These are phyloP conservation scores for Molossus molossus DNA, from an alignment of 2,797 vertebrate species.

Conservation along the genomic window DNA sequence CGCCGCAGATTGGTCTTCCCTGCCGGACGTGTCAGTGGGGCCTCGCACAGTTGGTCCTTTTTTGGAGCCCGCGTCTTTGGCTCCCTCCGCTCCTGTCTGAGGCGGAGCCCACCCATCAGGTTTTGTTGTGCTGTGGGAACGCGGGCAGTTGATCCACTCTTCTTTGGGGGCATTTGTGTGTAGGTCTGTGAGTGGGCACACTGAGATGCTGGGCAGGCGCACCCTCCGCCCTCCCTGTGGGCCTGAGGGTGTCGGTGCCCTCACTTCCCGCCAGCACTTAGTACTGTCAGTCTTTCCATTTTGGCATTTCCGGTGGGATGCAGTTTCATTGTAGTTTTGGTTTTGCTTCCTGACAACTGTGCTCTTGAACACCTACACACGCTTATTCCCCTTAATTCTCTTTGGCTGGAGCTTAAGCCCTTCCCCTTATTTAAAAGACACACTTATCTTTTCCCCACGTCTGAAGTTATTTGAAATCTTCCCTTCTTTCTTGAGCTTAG, in stretches of 20 bases:
- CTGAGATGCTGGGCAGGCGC: rapidly evolving
- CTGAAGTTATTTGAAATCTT: conserved; percentile 8
- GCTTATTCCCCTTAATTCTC: neutral
- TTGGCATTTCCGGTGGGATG: neutral
- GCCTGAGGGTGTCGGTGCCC: neutral
- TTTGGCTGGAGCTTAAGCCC: neutral
- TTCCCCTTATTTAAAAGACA: neutral
- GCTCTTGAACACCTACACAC: neutral
- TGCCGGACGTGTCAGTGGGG: neutral
- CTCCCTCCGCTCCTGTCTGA: neutral
- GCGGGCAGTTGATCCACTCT: rapidly evolving
- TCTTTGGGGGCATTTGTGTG: rapidly evolving
- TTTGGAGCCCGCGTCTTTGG: neutral
- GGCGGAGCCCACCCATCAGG: rapidly evolving
- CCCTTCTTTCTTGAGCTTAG: neutral
- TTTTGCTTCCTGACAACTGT: neutral
- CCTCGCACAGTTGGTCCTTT: neutral
- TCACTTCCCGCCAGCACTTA: neutral
- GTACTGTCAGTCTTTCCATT: neutral
- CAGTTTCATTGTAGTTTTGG: neutral
- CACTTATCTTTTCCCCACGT: neutral
- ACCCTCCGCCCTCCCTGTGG: neutral
- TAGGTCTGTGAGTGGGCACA: rapidly evolving
- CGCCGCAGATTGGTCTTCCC: neutral
- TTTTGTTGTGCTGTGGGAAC: neutral